Conservation (phyloP, 2,888 invertebrate genomes). For the Cataglyphis livida region DNA sequence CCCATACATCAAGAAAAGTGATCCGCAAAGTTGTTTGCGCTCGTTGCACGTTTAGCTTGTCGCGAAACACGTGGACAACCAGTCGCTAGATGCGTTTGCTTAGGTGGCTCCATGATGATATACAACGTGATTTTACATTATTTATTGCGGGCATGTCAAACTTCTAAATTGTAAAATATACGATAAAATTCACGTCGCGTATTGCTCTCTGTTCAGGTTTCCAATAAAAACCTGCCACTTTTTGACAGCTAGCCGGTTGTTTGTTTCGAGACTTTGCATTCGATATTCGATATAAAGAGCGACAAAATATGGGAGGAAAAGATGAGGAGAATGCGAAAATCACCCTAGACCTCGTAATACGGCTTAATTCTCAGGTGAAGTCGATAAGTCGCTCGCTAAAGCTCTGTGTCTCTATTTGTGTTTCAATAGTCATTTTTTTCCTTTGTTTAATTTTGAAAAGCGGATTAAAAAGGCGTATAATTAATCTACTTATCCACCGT, state of each 20-base stretch:
- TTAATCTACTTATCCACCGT: conserved; percentile 27
- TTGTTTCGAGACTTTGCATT: conserved; percentile 12
- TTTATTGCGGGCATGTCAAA: conserved; percentile 17
- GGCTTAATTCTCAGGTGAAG: conserved; percentile 26
- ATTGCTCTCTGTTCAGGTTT: background rate
- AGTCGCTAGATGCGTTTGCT: background rate
- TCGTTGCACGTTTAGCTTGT: background rate
- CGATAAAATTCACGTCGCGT: conserved; percentile 24
- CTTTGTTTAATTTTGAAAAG: background rate
- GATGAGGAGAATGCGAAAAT: background rate
- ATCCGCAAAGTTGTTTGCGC: conserved; percentile 28
- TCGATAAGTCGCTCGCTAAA: conserved; percentile 18
- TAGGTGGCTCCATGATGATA: background rate
- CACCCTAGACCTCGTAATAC: background rate
- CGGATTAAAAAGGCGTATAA: conserved; percentile 25
- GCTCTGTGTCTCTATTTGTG: conserved; percentile 17
- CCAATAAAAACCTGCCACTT: background rate
- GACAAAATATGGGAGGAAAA: background rate
- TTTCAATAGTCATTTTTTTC: background rate
- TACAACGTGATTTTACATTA: conserved; percentile 3
- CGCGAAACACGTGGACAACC: background rate
- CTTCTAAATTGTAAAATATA: conserved; percentile 1
- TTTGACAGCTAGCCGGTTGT: background rate
- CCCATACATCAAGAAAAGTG: conserved; percentile 47
- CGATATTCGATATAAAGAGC: conserved; percentile 1